Evolutionary conservation across 2,113 vertebrate species (phyloP).

Genomic region (Myiozetetes cayanensis): DNA sequence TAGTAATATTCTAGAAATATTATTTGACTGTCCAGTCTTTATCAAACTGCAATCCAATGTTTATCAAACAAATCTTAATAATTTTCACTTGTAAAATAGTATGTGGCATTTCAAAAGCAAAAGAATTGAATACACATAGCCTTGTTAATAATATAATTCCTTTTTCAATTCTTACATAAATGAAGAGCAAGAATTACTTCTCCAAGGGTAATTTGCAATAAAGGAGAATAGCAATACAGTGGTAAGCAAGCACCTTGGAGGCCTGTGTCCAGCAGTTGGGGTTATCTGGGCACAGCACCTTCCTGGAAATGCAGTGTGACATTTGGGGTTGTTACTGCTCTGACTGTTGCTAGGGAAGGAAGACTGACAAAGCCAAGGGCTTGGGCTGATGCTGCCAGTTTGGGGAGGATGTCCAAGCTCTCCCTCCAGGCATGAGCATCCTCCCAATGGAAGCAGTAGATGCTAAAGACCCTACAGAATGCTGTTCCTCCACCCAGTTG

Average conservation of each 20-base stretch:
- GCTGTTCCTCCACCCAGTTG: not conserved
- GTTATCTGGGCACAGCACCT: not conserved
- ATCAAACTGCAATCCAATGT: not conserved
- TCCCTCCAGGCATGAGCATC: not conserved
- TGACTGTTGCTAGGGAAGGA: not conserved
- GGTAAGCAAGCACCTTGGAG: not conserved
- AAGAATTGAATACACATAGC: not conserved
- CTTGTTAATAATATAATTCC: not conserved
- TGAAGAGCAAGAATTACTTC: not conserved
- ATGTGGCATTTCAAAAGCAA: not conserved
- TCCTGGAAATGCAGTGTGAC: not conserved
- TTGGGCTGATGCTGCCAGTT: not conserved
- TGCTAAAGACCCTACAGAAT: not conserved
- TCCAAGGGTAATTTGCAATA: not conserved
- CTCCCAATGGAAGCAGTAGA: not conserved
- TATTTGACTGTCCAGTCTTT: not conserved
- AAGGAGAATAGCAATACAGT: not conserved
- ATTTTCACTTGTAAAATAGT: not conserved
- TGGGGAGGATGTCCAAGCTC: not conserved
- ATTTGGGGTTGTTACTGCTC: not conserved
- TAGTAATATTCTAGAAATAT: not conserved
- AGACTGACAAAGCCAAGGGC: not conserved
- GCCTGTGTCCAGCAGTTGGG: not conserved
- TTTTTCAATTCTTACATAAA: not conserved
- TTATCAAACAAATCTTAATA: not conserved